A percentile compares a stretch with the other conserved stretches of the same genome.
Conservation (phyloP, 92 coral and sea anemone species). For the Zoanthus gigantus region DNA sequence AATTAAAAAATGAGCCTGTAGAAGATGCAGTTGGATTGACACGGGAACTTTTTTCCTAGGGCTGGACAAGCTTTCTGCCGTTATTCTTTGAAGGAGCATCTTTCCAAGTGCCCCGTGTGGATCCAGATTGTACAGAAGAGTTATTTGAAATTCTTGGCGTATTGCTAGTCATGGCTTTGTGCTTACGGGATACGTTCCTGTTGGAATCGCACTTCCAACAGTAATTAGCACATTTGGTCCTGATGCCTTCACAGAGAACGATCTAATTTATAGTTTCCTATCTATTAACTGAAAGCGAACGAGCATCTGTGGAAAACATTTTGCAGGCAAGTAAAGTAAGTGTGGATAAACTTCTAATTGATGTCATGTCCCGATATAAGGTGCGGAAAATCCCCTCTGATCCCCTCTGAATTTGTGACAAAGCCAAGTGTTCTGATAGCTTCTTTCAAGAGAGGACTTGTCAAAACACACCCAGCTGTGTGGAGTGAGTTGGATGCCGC, state of each 20-base stretch:
- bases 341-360: constrained; percentile 51
- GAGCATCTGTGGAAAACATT: constrained; percentile 38
- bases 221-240: constrained; percentile 42
- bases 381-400: constrained; percentile 44
- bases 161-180: constrained; percentile 63
- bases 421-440: constrained; percentile 48
- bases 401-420: constrained; percentile 56
- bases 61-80: constrained; percentile 56
- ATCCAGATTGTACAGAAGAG: constrained; percentile 54
- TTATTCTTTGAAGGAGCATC: constrained; percentile 39
- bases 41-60: background rate
- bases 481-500: constrained; percentile 43
- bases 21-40: too few relatives aligned
- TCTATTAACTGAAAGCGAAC: constrained; percentile 43
- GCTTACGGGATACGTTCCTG: constrained; percentile 50
- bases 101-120: constrained; percentile 51
- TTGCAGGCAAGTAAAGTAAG: constrained; percentile 43
- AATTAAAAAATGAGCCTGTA: too few relatives aligned
- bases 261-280: constrained; percentile 41
- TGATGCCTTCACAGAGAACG: constrained; percentile 34
- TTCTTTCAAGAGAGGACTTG: constrained; percentile 48
- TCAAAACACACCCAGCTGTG: background rate
- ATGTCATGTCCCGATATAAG: constrained; percentile 51
- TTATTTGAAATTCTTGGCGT: constrained; percentile 46
- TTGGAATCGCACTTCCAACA: constrained; percentile 51